A percentile compares a stretch with the other conserved stretches of the same genome.
Conservation (phyloP, 2,888 invertebrate species). For the Halictus quadricinctus region DNA sequence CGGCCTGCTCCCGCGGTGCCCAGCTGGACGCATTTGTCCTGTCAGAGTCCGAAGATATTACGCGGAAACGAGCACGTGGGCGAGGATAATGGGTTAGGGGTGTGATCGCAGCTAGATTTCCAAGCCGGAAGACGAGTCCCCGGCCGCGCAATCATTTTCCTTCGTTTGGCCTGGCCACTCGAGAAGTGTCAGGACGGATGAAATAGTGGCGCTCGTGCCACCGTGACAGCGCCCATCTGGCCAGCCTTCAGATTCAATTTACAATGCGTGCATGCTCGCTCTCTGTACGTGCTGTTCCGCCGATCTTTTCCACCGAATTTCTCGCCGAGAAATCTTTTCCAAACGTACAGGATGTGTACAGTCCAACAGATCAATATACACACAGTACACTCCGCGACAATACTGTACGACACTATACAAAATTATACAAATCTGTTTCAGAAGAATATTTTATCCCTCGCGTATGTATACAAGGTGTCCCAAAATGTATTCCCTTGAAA, state of each 20-base stretch:
- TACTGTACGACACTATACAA: no score
- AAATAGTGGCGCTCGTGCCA: conserved; percentile 75
- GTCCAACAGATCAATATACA: background rate
- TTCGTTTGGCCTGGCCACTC: conserved; percentile 68
- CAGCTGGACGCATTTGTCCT: conserved; percentile 65
- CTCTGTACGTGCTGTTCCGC: background rate
- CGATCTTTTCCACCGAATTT: background rate
- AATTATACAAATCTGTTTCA: no score
- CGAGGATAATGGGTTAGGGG: conserved; percentile 71
- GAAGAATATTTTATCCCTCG: no score
- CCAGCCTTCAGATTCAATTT: conserved; percentile 78
- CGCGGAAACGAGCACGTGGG: conserved; percentile 67
- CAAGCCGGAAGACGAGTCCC: conserved; percentile 70
- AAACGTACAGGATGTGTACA: background rate
- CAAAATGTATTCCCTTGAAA: no score
- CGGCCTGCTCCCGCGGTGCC: conserved; percentile 54
- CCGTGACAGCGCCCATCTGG: conserved; percentile 75
- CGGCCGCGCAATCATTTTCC: conserved; percentile 71
- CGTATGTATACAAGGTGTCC: no score
- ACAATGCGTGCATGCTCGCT: conserved; percentile 66
- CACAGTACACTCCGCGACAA: no score
- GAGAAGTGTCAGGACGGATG: conserved; percentile 68
- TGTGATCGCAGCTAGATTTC: conserved; percentile 70
- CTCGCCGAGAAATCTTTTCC: background rate
- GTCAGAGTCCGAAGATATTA: conserved; percentile 63